Evolutionary conservation across 2,113 vertebrate genomes (phyloP).

Genomic region (Ameiurus melas): DNA sequence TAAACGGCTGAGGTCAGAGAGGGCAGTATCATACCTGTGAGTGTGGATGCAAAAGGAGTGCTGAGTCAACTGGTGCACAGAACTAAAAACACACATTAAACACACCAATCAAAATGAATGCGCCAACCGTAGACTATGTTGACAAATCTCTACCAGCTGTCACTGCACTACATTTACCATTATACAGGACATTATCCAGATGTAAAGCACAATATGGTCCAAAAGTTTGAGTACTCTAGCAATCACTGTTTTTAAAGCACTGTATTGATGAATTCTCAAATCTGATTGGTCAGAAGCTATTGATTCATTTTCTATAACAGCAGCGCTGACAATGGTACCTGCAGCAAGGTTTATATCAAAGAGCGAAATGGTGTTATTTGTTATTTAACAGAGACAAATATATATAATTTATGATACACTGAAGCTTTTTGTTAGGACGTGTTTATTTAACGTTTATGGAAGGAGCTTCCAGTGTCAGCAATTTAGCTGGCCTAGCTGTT

Average conservation of each 20-base stretch:
- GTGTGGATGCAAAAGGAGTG: neutral
- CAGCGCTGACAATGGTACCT: neutral
- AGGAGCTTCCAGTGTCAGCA: too few species aligned
- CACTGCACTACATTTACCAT: neutral
- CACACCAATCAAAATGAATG: neutral
- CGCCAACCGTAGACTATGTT: neutral
- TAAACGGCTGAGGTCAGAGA: conserved; percentile 94
- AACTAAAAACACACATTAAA: neutral
- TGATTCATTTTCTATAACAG: neutral
- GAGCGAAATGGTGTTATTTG: neutral
- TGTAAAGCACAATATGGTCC: neutral
- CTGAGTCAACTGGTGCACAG: conserved; percentile 7
- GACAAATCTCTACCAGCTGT: neutral
- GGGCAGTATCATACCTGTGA: conserved; percentile 90
- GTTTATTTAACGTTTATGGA: too few species aligned
- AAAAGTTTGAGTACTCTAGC: neutral
- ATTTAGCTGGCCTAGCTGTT: too few species aligned
- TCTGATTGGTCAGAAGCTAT: too few species aligned
- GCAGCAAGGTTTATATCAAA: neutral
- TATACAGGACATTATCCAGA: neutral
- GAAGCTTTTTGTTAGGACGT: too few species aligned
- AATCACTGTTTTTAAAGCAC: neutral
- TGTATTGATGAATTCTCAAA: neutral
- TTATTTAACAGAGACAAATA: too few species aligned
- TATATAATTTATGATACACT: too few species aligned